A percentile compares a stretch with the other conserved stretches of the same genome.
phyloP scores from a whole-genome alignment of 2,888 invertebrate genomes.

The Catocala sponsa region DNA sequence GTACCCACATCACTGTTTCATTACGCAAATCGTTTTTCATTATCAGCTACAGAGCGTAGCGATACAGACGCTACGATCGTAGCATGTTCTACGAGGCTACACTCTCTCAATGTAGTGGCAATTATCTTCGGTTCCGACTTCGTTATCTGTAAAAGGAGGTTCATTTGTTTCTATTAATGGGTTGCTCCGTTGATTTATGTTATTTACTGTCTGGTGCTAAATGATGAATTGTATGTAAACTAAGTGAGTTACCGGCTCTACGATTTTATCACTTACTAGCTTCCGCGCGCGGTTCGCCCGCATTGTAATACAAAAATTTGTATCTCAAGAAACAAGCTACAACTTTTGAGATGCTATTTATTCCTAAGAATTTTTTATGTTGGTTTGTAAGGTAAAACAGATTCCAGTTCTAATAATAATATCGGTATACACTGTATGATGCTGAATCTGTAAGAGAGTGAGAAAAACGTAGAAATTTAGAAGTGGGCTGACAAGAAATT shows the following conservation, averaged over 20 bases:
- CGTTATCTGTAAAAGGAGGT: slow-evolving; percentile 43
- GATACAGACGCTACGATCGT: slow-evolving; percentile 15
- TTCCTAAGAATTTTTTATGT: too few relatives aligned
- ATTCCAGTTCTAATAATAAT: too few relatives aligned
- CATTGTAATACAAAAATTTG: too few relatives aligned
- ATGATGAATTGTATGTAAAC: background rate
- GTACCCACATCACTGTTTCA: slow-evolving; percentile 25
- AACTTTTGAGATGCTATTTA: too few relatives aligned
- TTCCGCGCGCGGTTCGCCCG: too few relatives aligned
- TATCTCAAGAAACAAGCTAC: too few relatives aligned
- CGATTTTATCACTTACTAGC: background rate
- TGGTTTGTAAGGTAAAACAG: too few relatives aligned
- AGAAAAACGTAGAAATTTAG: too few relatives aligned
- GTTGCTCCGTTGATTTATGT: slow-evolving; percentile 22
- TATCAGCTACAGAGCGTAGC: slow-evolving; percentile 34
- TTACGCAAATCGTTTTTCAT: slow-evolving; percentile 35
- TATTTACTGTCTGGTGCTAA: background rate
- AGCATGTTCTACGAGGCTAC: slow-evolving; percentile 33
- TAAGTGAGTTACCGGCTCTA: background rate
- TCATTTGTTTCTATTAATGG: slow-evolving; percentile 45
- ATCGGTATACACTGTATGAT: too few relatives aligned
- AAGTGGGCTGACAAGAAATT: too few relatives aligned
- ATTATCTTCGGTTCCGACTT: slow-evolving; percentile 34
- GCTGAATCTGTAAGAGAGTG: too few relatives aligned
- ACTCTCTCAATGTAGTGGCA: slow-evolving; percentile 36